phyloP scores from a whole-genome alignment of 2,113 vertebrate genomes.

The Amblyopsis rosae region DNA sequence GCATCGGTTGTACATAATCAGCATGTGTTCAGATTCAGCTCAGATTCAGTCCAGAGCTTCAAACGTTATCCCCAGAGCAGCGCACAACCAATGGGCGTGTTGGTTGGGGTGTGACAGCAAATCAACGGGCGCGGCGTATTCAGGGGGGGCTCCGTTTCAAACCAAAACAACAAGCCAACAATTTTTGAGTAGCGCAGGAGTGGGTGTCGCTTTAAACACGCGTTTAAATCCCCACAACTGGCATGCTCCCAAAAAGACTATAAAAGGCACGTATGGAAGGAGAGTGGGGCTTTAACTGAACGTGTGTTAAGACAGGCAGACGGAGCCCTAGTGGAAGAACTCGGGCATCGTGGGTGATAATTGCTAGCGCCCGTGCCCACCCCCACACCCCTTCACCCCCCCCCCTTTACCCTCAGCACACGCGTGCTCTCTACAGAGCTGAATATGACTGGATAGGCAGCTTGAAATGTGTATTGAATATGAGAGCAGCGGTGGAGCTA shows the following conservation, averaged over 20 bases:
- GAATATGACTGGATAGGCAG: constrained; percentile 38
- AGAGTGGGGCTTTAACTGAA: no score
- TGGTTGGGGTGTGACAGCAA: no score
- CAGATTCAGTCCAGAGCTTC: no score
- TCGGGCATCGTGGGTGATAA: constrained; percentile 20
- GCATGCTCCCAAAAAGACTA: constrained; percentile 22
- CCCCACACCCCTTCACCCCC: no score
- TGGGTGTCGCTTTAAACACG: no score
- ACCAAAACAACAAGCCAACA: not conserved
- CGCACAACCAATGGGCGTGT: no score
- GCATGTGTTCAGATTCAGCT: not conserved
- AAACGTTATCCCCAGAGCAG: no score
- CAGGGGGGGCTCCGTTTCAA: no score
- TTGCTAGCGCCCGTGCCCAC: constrained; percentile 23
- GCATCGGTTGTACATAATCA: not conserved
- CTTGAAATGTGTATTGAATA: constrained; percentile 46
- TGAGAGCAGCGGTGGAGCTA: constrained; percentile 10
- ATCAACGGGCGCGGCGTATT: no score
- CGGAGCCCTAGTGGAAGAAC: constrained; percentile 13
- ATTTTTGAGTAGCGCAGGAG: no score
- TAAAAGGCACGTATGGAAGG: no score
- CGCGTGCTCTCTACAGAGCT: constrained; percentile 35
- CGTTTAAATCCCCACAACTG: no score
- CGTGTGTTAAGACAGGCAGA: constrained; percentile 1
- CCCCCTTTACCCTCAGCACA: constrained; percentile 21